Conservation (phyloP, 2,797 vertebrate genomes). For the Danio choprae region DNA sequence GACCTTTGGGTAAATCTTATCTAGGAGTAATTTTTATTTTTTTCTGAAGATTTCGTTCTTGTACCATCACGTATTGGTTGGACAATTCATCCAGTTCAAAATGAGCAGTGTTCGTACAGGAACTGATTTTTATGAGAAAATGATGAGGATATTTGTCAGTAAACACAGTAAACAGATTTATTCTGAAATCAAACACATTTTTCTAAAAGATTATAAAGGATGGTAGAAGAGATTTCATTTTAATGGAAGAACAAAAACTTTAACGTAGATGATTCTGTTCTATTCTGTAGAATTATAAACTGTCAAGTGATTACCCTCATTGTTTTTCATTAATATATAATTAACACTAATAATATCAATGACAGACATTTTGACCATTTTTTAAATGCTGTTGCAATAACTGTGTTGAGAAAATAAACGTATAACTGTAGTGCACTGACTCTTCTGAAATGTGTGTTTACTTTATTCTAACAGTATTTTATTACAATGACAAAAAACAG, state of each 20-base stretch:
- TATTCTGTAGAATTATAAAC: background rate
- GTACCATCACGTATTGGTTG: background rate
- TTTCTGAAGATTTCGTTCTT: background rate
- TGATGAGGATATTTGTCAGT: constrained; percentile 24
- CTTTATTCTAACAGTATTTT: too few relatives aligned
- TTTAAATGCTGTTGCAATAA: too few relatives aligned
- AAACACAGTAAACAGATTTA: constrained; percentile 21
- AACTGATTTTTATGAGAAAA: constrained; percentile 21
- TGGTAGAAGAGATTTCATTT: background rate
- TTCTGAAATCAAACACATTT: background rate
- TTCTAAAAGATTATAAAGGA: constrained; percentile 1
- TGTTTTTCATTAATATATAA: background rate
- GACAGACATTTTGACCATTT: too few relatives aligned
- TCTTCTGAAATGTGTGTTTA: too few relatives aligned
- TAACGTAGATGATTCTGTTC: constrained; percentile 1
- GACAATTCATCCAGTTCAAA: background rate
- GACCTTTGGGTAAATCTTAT: constrained; percentile 43
- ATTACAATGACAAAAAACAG: too few relatives aligned
- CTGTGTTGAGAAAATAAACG: too few relatives aligned
- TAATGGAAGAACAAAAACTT: constrained; percentile 6
- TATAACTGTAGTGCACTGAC: too few relatives aligned
- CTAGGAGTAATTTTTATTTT: constrained; percentile 1
- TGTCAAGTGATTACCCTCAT: background rate
- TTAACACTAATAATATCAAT: too few relatives aligned
- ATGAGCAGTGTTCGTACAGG: background rate